phyloP scores from a whole-genome alignment of 2,888 invertebrate species.

The Tillus elongatus region DNA sequence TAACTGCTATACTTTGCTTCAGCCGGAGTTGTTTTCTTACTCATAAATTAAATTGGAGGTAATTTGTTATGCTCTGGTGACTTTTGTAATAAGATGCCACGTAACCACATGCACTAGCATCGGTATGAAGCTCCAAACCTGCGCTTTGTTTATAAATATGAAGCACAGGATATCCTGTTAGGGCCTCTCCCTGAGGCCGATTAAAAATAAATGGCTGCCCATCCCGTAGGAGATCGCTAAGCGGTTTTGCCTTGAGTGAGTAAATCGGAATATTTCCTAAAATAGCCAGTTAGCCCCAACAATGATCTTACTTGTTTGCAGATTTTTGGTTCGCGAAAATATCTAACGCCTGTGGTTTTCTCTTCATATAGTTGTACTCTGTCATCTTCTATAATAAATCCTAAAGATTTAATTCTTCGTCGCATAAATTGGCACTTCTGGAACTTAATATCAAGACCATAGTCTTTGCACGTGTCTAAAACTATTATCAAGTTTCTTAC shows the following conservation, averaged over 20 bases:
- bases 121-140: too few relatives aligned
- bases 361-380: constrained; percentile 22
- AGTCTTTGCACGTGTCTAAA: constrained; percentile 26
- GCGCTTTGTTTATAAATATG: constrained; percentile 16
- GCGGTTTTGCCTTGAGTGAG: constrained; percentile 27
- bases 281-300: constrained; percentile 31
- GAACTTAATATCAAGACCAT: constrained; percentile 33
- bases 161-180: too few relatives aligned
- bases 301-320: constrained; percentile 28
- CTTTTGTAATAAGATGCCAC: constrained; percentile 23
- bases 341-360: constrained; percentile 25
- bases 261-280: constrained; percentile 30
- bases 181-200: too few relatives aligned
- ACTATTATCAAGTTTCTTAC: constrained; percentile 10
- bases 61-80: constrained; percentile 19
- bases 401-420: constrained; percentile 20
- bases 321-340: constrained; percentile 26
- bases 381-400: constrained; percentile 26
- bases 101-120: too few relatives aligned
- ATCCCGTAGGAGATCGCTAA: constrained; percentile 27
- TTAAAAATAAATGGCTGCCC: constrained; percentile 18
- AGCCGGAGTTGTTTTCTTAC: constrained; percentile 27
- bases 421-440: too few relatives aligned
- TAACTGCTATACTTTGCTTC: constrained; percentile 30
- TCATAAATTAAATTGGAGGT: constrained; percentile 30